Evolutionary conservation across 1,140 invertebrate genomes (phyloP).

Genomic region (Watersipora subatra): DNA sequence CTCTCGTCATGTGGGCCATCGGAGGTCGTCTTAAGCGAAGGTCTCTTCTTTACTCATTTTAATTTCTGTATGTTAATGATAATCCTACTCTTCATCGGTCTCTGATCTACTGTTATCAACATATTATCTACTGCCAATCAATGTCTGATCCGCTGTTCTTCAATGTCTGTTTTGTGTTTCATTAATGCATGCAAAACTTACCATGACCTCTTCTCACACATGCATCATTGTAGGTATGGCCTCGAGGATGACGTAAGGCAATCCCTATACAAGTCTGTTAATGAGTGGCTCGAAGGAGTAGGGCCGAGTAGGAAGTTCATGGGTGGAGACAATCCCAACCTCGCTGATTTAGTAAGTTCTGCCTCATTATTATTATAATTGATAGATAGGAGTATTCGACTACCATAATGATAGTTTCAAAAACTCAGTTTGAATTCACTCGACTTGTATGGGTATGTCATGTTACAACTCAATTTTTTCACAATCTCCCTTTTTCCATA

Average conservation of each 20-base stretch:
- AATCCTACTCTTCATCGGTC: too few species aligned
- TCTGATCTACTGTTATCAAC: not conserved
- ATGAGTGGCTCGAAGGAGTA: constrained; percentile 61
- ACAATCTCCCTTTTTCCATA: too few species aligned
- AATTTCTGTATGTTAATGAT: too few species aligned
- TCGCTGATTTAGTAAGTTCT: constrained; percentile 65
- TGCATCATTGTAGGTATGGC: not conserved
- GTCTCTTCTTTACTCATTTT: constrained; percentile 32
- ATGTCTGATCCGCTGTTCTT: not conserved
- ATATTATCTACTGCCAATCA: not conserved
- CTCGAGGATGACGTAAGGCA: constrained; percentile 65
- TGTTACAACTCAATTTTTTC: too few species aligned
- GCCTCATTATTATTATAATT: not conserved
- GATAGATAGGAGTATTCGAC: too few species aligned
- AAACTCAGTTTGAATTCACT: too few species aligned
- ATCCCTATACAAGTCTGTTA: constrained; percentile 76
- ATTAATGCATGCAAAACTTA: not conserved
- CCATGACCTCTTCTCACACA: not conserved
- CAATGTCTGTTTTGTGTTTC: not conserved
- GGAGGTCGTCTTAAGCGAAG: constrained; percentile 73
- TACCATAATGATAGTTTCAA: too few species aligned
- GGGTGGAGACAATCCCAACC: constrained; percentile 67
- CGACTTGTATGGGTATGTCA: too few species aligned
- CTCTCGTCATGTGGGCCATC: constrained; percentile 82
- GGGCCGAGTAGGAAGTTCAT: constrained; percentile 58